Base-by-base conservation (phyloP, 1,140 invertebrate genomes). In the Cryptotermes secundus region DNA sequence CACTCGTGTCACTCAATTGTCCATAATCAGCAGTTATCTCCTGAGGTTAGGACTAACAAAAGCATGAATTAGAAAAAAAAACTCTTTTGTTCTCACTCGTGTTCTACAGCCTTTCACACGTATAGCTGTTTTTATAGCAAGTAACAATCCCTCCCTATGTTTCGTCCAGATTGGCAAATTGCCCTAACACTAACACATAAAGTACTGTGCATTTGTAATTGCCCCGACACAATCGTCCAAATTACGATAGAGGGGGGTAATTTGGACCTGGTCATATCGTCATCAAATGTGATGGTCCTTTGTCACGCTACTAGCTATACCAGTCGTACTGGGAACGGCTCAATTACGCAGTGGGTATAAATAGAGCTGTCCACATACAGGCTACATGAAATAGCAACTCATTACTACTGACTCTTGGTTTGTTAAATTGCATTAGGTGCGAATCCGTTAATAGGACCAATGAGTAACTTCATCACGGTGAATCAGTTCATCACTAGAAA, bases 231-330 rank as follows among this genome's bases (percentile, higher is more conserved):
- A 16, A 72, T 31, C n/a, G 59, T 72, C n/a, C 59, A 16, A 72
- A 72, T 59, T 59, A n/a, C 45, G 82, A 53, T 59, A 59, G 24
- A 6, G 36, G 26, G 34, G 22, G 49, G 45, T 83, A 53, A 83
- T 45, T 83, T 38, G 42, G 38, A 53, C 34, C 34, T 38, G 38
- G 35, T 83, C 82, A 10, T 83, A 34, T 34, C n/a, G 49, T 38
- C 45, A 53, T 53, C 82, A 83, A 53, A 83, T 83, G 82, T 83
- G 82, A 38, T 59, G 38, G 38, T n/a, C 49, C 49, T 83, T 45
- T 83, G 82, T 83, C 45, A 83, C 49, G 49, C 49, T n/a, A 72
- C 59, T 72, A 1, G 0, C 26, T 9, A 3, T 2, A 9, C 26
- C n/a, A n/a, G n/a, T n/a, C 14, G 59, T 72, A 31, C 16, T 72